These are phyloP conservation scores for Potamarius usumacintae DNA, from an alignment of 2,113 vertebrate species.

Conservation along the genomic window DNA sequence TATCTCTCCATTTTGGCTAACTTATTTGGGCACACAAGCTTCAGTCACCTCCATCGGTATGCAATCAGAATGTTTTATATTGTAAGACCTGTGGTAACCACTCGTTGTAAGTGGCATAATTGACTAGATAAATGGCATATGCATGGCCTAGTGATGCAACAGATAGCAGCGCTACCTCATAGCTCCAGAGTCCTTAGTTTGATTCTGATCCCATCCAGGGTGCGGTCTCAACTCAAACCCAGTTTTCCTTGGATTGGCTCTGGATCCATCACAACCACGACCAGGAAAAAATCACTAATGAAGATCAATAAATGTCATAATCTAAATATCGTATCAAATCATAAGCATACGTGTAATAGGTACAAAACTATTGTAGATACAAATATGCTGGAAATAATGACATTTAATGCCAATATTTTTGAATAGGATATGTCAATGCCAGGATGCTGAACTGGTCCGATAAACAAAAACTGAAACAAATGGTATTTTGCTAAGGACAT, in stretches of 20 bases:
- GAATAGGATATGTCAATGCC: neutral
- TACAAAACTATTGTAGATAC: neutral
- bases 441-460: neutral
- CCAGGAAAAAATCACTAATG: neutral
- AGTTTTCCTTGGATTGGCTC: neutral
- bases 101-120: neutral
- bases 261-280: neutral
- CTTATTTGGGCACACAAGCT: neutral
- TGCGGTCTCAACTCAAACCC: neutral
- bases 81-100: neutral
- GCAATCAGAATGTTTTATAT: neutral
- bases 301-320: neutral
- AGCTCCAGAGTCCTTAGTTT: neutral
- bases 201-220: neutral
- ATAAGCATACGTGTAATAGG: neutral
- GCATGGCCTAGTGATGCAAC: neutral
- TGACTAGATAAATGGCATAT: neutral
- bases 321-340: neutral
- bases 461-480: neutral
- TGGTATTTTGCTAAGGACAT: neutral
- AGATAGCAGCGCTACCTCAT: neutral
- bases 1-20: neutral
- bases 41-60: neutral
- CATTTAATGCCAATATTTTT: neutral
- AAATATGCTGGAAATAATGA: neutral